Evolutionary conservation across 2,888 invertebrate genomes (phyloP), one percentile per base, ranked within the genome.

Genomic region (Rhamnusium bicolor): DNA sequence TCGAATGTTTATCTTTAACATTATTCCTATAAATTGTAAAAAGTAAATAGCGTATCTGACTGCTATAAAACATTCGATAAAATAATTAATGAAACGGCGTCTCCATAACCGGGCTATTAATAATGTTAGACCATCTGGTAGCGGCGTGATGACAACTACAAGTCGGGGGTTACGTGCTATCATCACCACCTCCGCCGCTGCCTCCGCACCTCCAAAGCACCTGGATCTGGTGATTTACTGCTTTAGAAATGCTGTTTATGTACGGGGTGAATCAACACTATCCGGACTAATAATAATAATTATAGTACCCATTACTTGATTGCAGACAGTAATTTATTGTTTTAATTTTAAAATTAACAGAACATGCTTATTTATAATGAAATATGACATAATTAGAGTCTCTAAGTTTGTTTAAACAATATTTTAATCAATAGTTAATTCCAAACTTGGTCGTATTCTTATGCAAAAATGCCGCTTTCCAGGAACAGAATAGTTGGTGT

Each of bases 161-260:
- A 68, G 60, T 60, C 68, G 58, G 29, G 53, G 68, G 68, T 51
- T 68, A 49, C 51, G 60, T 47, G 29, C 40, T 54, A 40, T 53
- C 19, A 54, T 54, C 47, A 21, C 60, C 29, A 67, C 56, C 63
- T 18, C 29, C 51, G 63, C 51, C 63, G 27, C 29, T 51, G 29
- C 5, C 27, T 46, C 62, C 14, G 46, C 10, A 21, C 40, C 53
- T 67, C 56, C 56, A 21, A 16, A 21, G 56, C 67, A 67, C 67
- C 67, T 67, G 67, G 46, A 66, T 32, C 56, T 46, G 47, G 56
- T 67, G 67, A 67, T 67, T 67, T 67, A 67, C 67, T 46, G 62
- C 14, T 16, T 24, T 6, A 14, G 14, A 8, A 62, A 51, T 51
- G 19, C 51, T 19, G 6, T 18, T 51, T 18, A 19, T 40, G n/a